These are phyloP conservation scores for Leguminivora glycinivorella DNA, from an alignment of 1,140 invertebrate species.

Conservation along the genomic window DNA sequence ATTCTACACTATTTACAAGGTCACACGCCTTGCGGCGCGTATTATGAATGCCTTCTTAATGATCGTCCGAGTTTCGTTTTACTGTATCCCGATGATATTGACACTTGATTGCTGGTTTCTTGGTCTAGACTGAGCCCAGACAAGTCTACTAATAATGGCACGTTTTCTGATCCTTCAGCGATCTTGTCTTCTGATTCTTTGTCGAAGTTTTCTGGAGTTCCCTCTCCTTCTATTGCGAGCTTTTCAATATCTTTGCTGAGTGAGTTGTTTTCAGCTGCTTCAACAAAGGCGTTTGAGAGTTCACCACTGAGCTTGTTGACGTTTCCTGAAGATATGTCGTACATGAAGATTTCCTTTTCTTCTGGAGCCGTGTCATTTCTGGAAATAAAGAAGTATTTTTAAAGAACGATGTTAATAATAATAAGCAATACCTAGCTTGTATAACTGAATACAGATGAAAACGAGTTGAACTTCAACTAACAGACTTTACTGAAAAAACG, in stretches of 20 bases:
- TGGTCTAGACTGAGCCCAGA: slow-evolving; percentile 65
- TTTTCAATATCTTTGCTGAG: slow-evolving; percentile 83
- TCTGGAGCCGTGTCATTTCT: slow-evolving; percentile 77
- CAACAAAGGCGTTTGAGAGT: slow-evolving; percentile 88
- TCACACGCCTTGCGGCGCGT: slow-evolving; percentile 46
- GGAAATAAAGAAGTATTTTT: slow-evolving; percentile 48
- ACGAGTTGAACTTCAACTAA: too few species aligned
- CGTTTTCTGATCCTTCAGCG: slow-evolving; percentile 67
- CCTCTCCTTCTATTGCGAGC: slow-evolving; percentile 79
- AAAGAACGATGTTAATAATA: neutral
- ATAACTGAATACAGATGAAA: too few species aligned
- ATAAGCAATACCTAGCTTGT: slow-evolving; percentile 2
- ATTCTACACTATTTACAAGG: slow-evolving; percentile 74
- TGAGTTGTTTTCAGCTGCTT: slow-evolving; percentile 90
- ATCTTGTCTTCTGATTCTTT: slow-evolving; percentile 55
- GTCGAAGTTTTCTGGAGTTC: slow-evolving; percentile 73
- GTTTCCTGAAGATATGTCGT: slow-evolving; percentile 84
- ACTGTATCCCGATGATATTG: slow-evolving; percentile 78
- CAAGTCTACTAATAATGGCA: slow-evolving; percentile 73
- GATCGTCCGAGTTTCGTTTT: slow-evolving; percentile 77
- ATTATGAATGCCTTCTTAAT: slow-evolving; percentile 61
- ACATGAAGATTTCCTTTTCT: slow-evolving; percentile 91
- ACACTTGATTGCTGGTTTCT: slow-evolving; percentile 64
- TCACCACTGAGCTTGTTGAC: slow-evolving; percentile 86
- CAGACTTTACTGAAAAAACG: too few species aligned